Conservation (phyloP, 2,113 vertebrate genomes). For the Ascaphus truei region DNA sequence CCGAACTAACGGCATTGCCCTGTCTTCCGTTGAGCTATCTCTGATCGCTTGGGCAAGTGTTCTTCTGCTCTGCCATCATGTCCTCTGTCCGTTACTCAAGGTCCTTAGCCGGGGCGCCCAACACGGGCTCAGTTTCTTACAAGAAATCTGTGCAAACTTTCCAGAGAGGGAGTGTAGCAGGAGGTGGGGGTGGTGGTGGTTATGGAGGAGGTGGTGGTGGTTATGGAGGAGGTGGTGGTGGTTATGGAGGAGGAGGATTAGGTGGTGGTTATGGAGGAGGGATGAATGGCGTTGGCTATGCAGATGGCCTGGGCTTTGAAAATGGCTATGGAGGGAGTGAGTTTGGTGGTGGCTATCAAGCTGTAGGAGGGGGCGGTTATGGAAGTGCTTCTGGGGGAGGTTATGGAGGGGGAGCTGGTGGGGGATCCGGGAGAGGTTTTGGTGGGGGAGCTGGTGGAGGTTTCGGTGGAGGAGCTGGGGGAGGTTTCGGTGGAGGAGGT, state of each 20-base stretch:
- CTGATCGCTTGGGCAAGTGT: background rate
- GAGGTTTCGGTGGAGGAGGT: background rate
- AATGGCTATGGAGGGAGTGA: background rate
- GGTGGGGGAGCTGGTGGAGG: background rate
- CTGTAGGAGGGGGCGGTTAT: background rate
- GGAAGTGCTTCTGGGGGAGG: constrained; percentile 3
- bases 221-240: background rate
- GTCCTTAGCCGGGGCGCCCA: background rate
- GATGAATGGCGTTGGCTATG: background rate
- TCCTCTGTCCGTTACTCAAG: background rate
- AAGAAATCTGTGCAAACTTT: background rate
- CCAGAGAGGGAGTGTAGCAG: background rate
- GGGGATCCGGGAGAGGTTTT: background rate
- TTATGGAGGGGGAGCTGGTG: constrained; percentile 3
- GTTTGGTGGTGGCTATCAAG: background rate
- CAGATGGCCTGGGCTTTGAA: background rate
- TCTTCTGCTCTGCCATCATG: background rate
- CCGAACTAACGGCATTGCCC: background rate
- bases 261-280: background rate
- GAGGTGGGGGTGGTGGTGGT: background rate
- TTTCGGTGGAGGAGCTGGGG: constrained; percentile 8
- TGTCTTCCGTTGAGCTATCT: background rate
- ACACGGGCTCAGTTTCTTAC: background rate
- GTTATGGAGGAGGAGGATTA: background rate
- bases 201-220: background rate